These are phyloP conservation scores for Pseudolycoriella hygida DNA, from an alignment of 2,888 invertebrate species.

Conservation along the genomic window DNA sequence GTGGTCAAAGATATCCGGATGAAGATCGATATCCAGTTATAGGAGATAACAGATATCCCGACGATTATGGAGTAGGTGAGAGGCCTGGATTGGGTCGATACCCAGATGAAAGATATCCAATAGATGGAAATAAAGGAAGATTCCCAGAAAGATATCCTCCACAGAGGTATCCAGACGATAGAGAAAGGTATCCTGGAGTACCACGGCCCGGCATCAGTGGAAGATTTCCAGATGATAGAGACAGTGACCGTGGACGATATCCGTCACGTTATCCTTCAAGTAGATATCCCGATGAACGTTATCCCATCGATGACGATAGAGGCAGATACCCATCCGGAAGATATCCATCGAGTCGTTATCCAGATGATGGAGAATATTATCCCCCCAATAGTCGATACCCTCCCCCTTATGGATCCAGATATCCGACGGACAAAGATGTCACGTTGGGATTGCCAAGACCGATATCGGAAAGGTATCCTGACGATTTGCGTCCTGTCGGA, in stretches of 20 bases:
- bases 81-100: slow-evolving; percentile 19
- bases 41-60: slow-evolving; percentile 36
- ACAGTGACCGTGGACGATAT: slow-evolving; percentile 1
- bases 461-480: slow-evolving; percentile 13
- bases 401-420: too few relatives aligned
- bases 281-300: slow-evolving; percentile 9
- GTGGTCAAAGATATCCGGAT: slow-evolving; percentile 21
- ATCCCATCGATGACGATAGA: slow-evolving; percentile 6
- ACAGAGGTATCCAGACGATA: neutral
- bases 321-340: slow-evolving; percentile 6
- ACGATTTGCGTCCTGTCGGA: slow-evolving; percentile 2
- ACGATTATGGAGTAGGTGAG: slow-evolving; percentile 7
- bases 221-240: slow-evolving; percentile 6
- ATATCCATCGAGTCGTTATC: slow-evolving; percentile 24
- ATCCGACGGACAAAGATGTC: slow-evolving; percentile 3
- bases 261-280: slow-evolving; percentile 5
- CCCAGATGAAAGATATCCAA: slow-evolving; percentile 11
- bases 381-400: slow-evolving; percentile 8
- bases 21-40: slow-evolving; percentile 12
- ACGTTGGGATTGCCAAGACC: slow-evolving; percentile 3
- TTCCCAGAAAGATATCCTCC: neutral
- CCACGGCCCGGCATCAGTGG: neutral
- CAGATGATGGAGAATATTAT: slow-evolving; percentile 12
- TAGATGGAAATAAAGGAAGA: neutral
- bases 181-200: slow-evolving; percentile 7